phyloP scores from a whole-genome alignment of 2,888 invertebrate genomes.

The Platerodrilus igneus region DNA sequence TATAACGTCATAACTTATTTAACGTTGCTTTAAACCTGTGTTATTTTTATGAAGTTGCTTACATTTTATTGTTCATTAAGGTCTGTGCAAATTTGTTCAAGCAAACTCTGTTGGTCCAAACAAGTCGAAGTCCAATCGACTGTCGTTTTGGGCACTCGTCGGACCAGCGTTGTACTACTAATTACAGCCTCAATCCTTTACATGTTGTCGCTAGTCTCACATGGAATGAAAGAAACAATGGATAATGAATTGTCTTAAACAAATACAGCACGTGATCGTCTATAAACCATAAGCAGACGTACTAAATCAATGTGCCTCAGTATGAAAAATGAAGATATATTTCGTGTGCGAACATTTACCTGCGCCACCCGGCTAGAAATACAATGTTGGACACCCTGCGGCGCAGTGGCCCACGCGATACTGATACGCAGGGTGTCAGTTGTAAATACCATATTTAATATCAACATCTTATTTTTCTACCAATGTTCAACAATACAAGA shows the following conservation, averaged over 20 bases:
- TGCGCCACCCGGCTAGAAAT: constrained; percentile 36
- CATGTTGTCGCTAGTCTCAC: too few relatives aligned
- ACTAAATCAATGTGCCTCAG: constrained; percentile 22
- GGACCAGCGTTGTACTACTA: too few relatives aligned
- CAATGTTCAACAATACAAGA: too few relatives aligned
- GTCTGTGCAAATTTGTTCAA: neutral
- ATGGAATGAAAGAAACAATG: too few relatives aligned
- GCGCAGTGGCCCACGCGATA: constrained; percentile 41
- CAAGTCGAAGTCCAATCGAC: too few relatives aligned
- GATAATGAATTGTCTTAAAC: too few relatives aligned
- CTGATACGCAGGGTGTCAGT: constrained; percentile 37
- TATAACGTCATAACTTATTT: constrained; percentile 8
- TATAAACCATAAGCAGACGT: constrained; percentile 20
- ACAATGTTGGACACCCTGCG: constrained; percentile 28
- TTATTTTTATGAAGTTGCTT: neutral
- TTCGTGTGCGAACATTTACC: constrained; percentile 38
- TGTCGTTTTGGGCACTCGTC: too few relatives aligned
- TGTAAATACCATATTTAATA: constrained; percentile 38
- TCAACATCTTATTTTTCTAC: constrained; percentile 21
- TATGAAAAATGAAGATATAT: constrained; percentile 38
- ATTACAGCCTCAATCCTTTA: too few relatives aligned
- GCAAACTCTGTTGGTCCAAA: neutral
- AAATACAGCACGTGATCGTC: too few relatives aligned
- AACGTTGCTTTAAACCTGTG: neutral
- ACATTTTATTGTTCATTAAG: neutral